phyloP scores from a whole-genome alignment of 1,140 invertebrate genomes.

The Colletes gigas region DNA sequence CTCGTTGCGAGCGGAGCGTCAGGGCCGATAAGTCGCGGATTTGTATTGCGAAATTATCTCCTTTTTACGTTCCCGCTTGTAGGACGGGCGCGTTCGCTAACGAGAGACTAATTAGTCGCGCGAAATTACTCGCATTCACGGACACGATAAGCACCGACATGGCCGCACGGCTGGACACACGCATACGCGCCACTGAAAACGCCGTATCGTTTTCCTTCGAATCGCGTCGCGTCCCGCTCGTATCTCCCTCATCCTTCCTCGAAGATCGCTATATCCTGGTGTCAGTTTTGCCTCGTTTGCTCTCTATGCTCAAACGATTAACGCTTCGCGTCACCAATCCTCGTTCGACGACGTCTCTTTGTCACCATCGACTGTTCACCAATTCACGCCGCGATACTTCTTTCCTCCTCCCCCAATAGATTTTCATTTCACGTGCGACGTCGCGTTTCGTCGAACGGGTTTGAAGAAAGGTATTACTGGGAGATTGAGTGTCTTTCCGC shows the following conservation, averaged over 20 bases:
- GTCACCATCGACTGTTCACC: slow-evolving; percentile 23
- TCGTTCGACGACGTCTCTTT: slow-evolving; percentile 2
- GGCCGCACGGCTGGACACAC: slow-evolving; percentile 3
- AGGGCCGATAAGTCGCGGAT: slow-evolving; percentile 75
- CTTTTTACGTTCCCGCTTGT: slow-evolving; percentile 43
- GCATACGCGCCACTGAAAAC: slow-evolving; percentile 30
- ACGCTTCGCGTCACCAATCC: neutral
- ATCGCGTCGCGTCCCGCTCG: neutral
- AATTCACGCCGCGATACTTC: slow-evolving; percentile 26
- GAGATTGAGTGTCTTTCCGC: no score
- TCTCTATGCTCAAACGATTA: neutral
- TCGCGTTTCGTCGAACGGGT: neutral
- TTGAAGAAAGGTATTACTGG: no score
- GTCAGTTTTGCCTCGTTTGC: neutral
- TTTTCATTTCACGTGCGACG: no score
- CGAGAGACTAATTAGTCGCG: slow-evolving; percentile 73
- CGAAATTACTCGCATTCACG: slow-evolving; percentile 63
- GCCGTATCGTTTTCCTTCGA: slow-evolving; percentile 42
- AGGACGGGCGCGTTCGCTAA: slow-evolving; percentile 63
- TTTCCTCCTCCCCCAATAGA: neutral
- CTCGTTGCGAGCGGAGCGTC: neutral
- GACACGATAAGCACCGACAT: slow-evolving; percentile 54
- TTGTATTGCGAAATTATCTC: slow-evolving; percentile 71
- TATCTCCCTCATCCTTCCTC: neutral
- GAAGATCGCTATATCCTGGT: no score